Base-by-base conservation (phyloP, 2,888 invertebrate genomes). In the Volucella zonaria region DNA sequence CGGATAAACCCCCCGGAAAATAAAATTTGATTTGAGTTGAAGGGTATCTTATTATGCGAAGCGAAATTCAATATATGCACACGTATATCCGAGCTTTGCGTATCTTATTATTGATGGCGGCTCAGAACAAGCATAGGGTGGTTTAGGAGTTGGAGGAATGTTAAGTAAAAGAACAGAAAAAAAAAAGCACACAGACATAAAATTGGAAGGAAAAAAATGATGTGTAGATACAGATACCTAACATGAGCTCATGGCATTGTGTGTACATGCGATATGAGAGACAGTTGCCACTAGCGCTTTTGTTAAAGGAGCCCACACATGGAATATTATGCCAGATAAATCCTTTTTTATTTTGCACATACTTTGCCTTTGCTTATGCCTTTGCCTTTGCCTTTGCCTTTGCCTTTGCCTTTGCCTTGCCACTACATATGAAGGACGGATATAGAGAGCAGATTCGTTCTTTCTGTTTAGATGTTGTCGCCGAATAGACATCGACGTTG, bases 1-100 rank as follows among this genome's bases (percentile, higher is more conserved):
- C 76, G 64, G 75, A 81, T 73, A 85, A 81, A 76, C 42, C 85
- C 77, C 62, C 85, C 76, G 81, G 81, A 85, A 85, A 85, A 85
- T 85, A 85, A 85, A 85, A 85, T 85, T 85, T 85, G 85, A 85
- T 85, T 85, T 81, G 73, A 85, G 81, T 77, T 85, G 85, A 85
- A 85, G 85, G 85, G 85, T 85, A 85, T 81, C 85, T 85, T 81
- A 85, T 85, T 85, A 85, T 81, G 85, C 85, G 73, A 67, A 81
- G 49, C 76, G 85, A 81, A 85, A 85, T 85, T 77, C 81, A 85
- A 85, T 85, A 81, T 85, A 80, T 81, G 51, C 58, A 68, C 66
- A 71, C 73, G 77, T 64, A 78, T 54, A 76, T 45, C 73, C 59
- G 47, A 77, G 81, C 76, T 81, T 81, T 85, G 76, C 81, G 76